Percentiles rank a stretch among this genome's conserved stretches.
Evolutionary conservation across 1,140 invertebrate genomes (phyloP).

Genomic region (Drosophila repletoides): DNA sequence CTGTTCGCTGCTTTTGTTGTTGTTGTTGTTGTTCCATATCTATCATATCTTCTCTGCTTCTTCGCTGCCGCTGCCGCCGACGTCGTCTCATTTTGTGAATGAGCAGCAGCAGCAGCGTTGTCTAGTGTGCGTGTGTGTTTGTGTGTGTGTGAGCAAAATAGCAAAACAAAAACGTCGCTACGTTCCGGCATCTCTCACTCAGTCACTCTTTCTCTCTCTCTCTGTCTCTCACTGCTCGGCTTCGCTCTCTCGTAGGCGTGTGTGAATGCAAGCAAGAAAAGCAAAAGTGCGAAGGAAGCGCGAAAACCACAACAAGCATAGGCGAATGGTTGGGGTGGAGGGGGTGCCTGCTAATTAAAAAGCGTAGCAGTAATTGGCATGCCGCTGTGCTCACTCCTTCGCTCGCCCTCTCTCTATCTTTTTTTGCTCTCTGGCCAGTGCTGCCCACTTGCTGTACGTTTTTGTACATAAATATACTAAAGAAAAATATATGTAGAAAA

Average conservation of each 20-base stretch:
- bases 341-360: slow-evolving; percentile 67
- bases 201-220: slow-evolving; percentile 18
- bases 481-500: slow-evolving; percentile 8
- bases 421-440: too few species aligned
- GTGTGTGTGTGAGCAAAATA: slow-evolving; percentile 33
- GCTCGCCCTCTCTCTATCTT: too few species aligned
- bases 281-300: slow-evolving; percentile 37
- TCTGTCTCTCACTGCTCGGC: too few species aligned
- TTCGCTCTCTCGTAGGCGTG: slow-evolving; percentile 1
- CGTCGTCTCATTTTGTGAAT: slow-evolving; percentile 67
- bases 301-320: slow-evolving; percentile 29
- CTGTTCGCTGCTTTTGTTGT: slow-evolving; percentile 50
- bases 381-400: slow-evolving; percentile 45
- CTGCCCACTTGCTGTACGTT: slow-evolving; percentile 57
- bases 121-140: slow-evolving; percentile 24
- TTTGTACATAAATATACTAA: neutral
- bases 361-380: slow-evolving; percentile 75
- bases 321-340: slow-evolving; percentile 1
- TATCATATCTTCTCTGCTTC: slow-evolving; percentile 68
- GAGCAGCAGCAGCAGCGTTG: slow-evolving; percentile 35
- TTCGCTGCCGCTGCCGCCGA: slow-evolving; percentile 45
- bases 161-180: slow-evolving; percentile 50
- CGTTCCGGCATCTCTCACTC: slow-evolving; percentile 35
- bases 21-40: slow-evolving; percentile 70
- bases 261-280: slow-evolving; percentile 33